Conservation (phyloP, 1,140 invertebrate species). For the Papilio glaucus region DNA sequence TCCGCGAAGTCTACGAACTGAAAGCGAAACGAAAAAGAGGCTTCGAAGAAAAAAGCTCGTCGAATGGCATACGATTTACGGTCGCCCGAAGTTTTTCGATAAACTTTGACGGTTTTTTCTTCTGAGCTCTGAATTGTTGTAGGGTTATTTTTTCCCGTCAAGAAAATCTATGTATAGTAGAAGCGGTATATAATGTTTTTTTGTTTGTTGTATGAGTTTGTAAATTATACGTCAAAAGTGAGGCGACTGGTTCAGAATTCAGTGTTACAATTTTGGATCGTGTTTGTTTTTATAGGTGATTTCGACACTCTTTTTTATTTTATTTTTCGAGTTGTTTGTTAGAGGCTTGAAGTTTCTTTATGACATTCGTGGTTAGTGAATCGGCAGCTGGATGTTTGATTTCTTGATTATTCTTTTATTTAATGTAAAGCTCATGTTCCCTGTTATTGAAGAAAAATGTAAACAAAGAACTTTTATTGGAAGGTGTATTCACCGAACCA, state of each 20-base stretch:
- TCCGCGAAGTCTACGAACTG: constrained; percentile 14
- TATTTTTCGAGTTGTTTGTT: background rate
- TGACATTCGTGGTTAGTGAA: background rate
- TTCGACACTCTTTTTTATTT: background rate
- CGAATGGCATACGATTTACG: constrained; percentile 27
- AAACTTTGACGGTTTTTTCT: constrained; percentile 22
- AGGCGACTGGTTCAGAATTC: background rate
- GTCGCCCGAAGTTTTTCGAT: constrained; percentile 29
- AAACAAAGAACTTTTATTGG: background rate
- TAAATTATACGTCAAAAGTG: constrained; percentile 19
- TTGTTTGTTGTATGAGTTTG: background rate
- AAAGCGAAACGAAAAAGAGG: constrained; percentile 29
- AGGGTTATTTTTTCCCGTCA: background rate
- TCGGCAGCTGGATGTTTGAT: constrained; percentile 21
- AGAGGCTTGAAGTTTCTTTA: background rate
- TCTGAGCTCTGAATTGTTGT: background rate
- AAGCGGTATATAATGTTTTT: background rate
- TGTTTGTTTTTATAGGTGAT: no score
- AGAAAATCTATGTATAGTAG: constrained; percentile 16
- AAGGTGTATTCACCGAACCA: no score
- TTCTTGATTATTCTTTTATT: background rate
- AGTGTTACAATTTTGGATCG: background rate
- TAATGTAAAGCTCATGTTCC: background rate
- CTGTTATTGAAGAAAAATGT: background rate
- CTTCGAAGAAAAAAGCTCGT: background rate